Evolutionary conservation across 1,140 invertebrate species (phyloP).

Genomic region (Drosophila funebris): DNA sequence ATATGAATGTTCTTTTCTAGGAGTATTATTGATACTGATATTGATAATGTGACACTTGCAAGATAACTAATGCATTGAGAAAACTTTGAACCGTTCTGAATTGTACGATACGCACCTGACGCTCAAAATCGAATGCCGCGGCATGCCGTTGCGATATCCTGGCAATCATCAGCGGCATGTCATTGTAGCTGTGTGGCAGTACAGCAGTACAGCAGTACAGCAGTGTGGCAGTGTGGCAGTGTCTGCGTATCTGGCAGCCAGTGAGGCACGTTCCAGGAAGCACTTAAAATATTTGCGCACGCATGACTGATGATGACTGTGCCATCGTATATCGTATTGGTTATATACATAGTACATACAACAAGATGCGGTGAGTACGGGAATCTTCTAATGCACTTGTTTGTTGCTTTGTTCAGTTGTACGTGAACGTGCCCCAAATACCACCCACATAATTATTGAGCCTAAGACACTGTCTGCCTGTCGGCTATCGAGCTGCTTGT

Average conservation of each 20-base stretch:
- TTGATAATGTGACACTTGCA: slow-evolving; percentile 30
- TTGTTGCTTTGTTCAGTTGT: slow-evolving; percentile 39
- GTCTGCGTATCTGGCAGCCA: slow-evolving; percentile 12
- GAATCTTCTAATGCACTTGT: slow-evolving; percentile 60
- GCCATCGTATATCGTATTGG: slow-evolving; percentile 25
- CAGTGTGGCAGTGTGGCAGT: neutral
- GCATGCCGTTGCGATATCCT: slow-evolving; percentile 31
- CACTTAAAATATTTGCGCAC: slow-evolving; percentile 81
- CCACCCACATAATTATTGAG: slow-evolving; percentile 64
- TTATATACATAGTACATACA: slow-evolving; percentile 1
- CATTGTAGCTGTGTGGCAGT: neutral
- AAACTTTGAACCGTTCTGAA: slow-evolving; percentile 7
- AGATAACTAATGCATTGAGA: slow-evolving; percentile 8
- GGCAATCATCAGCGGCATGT: neutral
- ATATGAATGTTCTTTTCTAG: too few species aligned
- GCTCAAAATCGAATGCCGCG: slow-evolving; percentile 24
- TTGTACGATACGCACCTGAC: slow-evolving; percentile 20
- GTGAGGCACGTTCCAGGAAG: slow-evolving; percentile 69
- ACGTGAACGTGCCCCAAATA: slow-evolving; percentile 55
- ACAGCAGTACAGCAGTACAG: neutral
- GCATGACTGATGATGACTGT: slow-evolving; percentile 71
- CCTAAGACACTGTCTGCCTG: slow-evolving; percentile 1
- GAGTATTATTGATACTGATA: slow-evolving; percentile 27
- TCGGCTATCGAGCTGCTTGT: neutral
- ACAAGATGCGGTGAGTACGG: slow-evolving; percentile 3